A percentile compares a stretch with the other conserved stretches of the same genome.
Evolutionary conservation across 2,888 invertebrate species (phyloP).

Genomic region (Meloe dianella): DNA sequence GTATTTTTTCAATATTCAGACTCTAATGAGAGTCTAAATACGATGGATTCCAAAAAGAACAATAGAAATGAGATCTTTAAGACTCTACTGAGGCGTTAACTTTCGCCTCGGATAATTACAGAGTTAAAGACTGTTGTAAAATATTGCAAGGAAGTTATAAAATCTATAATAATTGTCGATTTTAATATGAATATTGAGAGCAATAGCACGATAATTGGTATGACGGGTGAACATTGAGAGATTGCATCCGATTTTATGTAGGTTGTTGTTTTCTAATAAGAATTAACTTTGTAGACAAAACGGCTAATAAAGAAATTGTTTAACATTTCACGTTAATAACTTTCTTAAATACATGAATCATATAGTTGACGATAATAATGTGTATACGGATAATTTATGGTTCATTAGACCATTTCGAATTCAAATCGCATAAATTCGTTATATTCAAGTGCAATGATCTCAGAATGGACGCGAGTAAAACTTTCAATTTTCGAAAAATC

Average conservation of each 20-base stretch:
- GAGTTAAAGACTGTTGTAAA: no score
- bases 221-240: not conserved
- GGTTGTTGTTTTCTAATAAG: not conserved
- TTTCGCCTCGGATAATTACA: no score
- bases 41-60: no score
- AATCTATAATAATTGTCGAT: not conserved
- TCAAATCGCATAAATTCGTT: slow-evolving; percentile 10
- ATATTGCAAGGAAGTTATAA: not conserved
- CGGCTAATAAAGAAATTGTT: not conserved
- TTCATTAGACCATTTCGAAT: slow-evolving; percentile 6
- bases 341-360: not conserved
- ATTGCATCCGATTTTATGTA: slow-evolving; percentile 6
- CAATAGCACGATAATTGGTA: not conserved
- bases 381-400: not conserved
- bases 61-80: no score
- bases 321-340: not conserved
- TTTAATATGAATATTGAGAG: not conserved
- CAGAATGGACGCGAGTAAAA: not conserved
- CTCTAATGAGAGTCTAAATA: no score
- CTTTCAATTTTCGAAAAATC: not conserved
- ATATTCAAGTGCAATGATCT: slow-evolving; percentile 7
- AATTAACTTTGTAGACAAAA: not conserved
- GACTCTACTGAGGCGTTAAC: no score
- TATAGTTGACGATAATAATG: not conserved
- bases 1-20: no score